These are phyloP conservation scores for Rhabditoides inermis DNA, from an alignment of 2,888 invertebrate genomes.

Conservation along the genomic window DNA sequence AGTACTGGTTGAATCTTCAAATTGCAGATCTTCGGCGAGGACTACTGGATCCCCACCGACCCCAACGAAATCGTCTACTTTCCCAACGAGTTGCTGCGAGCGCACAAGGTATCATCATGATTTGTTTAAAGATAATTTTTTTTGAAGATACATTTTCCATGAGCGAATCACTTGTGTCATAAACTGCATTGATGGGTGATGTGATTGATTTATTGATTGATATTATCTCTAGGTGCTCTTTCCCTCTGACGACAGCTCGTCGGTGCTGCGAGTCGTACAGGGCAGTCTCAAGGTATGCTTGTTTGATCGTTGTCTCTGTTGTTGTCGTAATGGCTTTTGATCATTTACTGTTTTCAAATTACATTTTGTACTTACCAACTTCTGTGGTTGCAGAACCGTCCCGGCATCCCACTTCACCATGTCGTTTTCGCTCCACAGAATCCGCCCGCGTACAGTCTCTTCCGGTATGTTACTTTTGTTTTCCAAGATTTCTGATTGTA, in stretches of 20 bases:
- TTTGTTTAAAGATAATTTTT: background rate
- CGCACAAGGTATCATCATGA: constrained; percentile 18
- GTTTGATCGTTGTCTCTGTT: no score
- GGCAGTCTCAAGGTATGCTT: constrained; percentile 38
- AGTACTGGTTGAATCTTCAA: no score
- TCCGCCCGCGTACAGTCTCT: constrained; percentile 24
- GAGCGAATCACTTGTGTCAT: no score
- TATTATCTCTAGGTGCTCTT: constrained; percentile 8
- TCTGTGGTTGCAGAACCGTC: no score
- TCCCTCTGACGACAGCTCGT: constrained; percentile 10
- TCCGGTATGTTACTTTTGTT: no score
- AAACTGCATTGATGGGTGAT: no score
- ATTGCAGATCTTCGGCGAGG: constrained; percentile 39
- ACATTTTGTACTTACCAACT: no score
- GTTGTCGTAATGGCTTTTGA: no score
- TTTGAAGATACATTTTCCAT: no score
- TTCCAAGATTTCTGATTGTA: no score
- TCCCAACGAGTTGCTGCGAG: constrained; percentile 35
- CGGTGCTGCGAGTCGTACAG: constrained; percentile 34
- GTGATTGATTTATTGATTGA: no score
- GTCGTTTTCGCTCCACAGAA: constrained; percentile 27
- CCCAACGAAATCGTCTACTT: constrained; percentile 42
- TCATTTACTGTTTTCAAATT: no score
- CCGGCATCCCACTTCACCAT: constrained; percentile 30
- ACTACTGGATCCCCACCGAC: constrained; percentile 46